Conservation (phyloP, 37 sponge, comb jelly and placozoan genomes). For the Cliona cf. orientalis region DNA sequence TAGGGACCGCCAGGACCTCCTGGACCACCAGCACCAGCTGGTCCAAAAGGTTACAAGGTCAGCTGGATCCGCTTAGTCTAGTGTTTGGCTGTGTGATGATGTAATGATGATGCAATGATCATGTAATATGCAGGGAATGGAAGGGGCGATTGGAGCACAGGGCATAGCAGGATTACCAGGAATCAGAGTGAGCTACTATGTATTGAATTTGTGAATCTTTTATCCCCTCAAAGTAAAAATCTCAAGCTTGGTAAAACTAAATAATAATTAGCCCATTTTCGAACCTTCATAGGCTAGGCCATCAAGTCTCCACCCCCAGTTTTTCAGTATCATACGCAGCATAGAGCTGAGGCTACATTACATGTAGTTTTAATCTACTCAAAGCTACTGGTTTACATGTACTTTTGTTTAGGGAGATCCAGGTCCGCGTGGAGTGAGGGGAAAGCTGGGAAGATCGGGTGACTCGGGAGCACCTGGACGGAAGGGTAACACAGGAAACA, state of each 20-base stretch:
- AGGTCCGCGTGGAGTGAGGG: constrained; percentile 7
- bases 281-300: too few species aligned
- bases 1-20: constrained; percentile 50
- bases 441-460: background rate
- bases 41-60: constrained; percentile 55
- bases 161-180: constrained; percentile 26
- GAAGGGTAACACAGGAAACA: background rate
- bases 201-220: background rate
- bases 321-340: too few species aligned
- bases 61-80: background rate
- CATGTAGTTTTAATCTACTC: too few species aligned
- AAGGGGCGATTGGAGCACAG: constrained; percentile 15
- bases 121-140: constrained; percentile 12
- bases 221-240: too few species aligned
- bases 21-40: constrained; percentile 39
- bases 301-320: too few species aligned
- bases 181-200: background rate
- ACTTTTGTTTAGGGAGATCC: constrained; percentile 2
- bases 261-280: too few species aligned
- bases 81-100: background rate
- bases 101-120: background rate
- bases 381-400: too few species aligned
- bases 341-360: too few species aligned
- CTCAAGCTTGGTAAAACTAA: too few species aligned
- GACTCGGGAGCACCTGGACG: background rate